These are phyloP conservation scores for Oostethus manadensis DNA, from an alignment of 2,113 vertebrate species.

Conservation along the genomic window DNA sequence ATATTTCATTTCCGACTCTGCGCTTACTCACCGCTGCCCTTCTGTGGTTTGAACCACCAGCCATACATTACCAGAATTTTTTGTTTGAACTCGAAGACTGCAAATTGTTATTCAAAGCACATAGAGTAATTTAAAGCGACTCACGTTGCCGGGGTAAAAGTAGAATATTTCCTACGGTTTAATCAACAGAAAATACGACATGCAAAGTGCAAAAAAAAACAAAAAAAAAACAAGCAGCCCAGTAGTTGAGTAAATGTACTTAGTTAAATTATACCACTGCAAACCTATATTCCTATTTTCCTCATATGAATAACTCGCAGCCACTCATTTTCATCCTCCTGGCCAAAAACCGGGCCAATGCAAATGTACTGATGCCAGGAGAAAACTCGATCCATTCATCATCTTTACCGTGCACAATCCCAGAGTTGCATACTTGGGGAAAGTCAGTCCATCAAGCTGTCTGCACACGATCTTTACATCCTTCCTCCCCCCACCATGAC, in stretches of 20 bases:
- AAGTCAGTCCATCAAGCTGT: constrained; percentile 43
- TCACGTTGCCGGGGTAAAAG: not conserved
- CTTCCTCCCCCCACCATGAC: constrained; percentile 28
- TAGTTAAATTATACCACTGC: not conserved
- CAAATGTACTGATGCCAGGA: constrained; percentile 45
- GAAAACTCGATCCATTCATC: constrained; percentile 40
- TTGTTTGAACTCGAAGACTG: not conserved
- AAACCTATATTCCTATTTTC: not conserved
- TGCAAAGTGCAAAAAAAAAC: not conserved
- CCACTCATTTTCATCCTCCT: constrained; percentile 29
- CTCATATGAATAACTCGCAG: not conserved
- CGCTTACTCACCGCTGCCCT: no score
- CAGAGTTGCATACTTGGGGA: constrained; percentile 31
- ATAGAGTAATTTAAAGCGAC: not conserved
- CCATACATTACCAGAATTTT: no score
- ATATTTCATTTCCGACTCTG: no score
- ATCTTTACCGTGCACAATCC: constrained; percentile 43
- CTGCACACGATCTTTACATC: constrained; percentile 30
- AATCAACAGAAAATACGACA: not conserved
- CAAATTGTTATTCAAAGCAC: not conserved
- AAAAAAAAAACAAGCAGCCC: not conserved
- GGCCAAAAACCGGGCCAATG: constrained; percentile 31
- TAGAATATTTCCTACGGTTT: not conserved
- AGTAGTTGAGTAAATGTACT: not conserved
- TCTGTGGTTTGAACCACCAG: no score